phyloP scores from a whole-genome alignment of 92 coral and sea anemone genomes.

The Isaurus tuberculatus region DNA sequence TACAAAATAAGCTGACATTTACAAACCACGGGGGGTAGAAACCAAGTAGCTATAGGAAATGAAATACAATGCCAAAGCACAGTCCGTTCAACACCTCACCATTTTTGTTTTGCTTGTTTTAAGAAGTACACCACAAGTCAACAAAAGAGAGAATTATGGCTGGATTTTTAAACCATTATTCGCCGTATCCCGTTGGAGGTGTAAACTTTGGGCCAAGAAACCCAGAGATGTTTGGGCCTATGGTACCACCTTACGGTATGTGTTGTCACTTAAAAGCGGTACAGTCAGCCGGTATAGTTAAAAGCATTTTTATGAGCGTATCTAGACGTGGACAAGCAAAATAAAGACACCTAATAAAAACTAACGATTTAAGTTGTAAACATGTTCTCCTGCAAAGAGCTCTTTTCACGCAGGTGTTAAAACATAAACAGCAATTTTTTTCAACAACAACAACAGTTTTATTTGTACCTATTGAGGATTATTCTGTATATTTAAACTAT shows the following conservation, averaged over 20 bases:
- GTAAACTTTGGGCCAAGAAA: constrained; percentile 84
- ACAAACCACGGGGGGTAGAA: constrained; percentile 83
- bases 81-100: constrained; percentile 23
- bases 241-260: constrained; percentile 89
- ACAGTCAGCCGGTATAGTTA: background rate
- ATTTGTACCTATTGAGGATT: too few species aligned
- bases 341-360: background rate
- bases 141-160: constrained; percentile 70
- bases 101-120: constrained; percentile 29
- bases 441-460: too few species aligned
- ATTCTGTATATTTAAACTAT: too few species aligned
- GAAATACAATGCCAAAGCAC: constrained; percentile 57
- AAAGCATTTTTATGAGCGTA: background rate
- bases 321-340: background rate
- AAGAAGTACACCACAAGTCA: constrained; percentile 41
- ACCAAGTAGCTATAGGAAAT: constrained; percentile 58
- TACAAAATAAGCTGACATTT: constrained; percentile 78
- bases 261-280: constrained; percentile 11
- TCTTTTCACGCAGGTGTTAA: background rate
- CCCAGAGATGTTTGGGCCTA: constrained; percentile 83
- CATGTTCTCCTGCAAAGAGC: background rate
- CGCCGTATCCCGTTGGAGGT: constrained; percentile 82
- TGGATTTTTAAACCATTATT: constrained; percentile 89
- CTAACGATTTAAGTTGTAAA: background rate
- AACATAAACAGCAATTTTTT: background rate